Evolutionary conservation across 2,797 vertebrate species (phyloP), one percentile per base, ranked within the genome.

Genomic region (Rhinella marina): DNA sequence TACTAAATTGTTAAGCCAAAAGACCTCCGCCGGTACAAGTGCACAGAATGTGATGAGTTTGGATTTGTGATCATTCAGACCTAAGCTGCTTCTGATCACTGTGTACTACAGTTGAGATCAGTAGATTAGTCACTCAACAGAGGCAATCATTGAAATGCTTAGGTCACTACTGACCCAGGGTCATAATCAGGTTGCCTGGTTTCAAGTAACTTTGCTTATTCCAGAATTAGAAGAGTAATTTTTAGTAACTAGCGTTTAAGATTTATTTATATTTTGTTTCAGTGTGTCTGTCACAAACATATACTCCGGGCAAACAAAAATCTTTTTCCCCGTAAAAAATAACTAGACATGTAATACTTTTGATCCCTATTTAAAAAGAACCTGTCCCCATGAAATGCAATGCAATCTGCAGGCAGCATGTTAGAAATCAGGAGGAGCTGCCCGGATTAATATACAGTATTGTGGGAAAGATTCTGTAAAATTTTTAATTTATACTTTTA

Each of bases 121-220:
- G 41, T 79, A 86, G 84, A 86, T 86, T 83, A 89, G 84, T 86
- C 88, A 83, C 79, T 89, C 72, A 72, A 66, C 84, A 79, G 59
- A 52, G n/a, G 32, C 81, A 77, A 81, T 80, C 72, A 89, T 75
- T 68, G 84, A 85, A 81, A 66, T 2, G 70, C 73, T 89, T 86
- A 89, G 70, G 84, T 86, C 88, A 86, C 61, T 89, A 66, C 73
- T 89, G 73, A 86, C 85, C 80, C 52, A 70, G 84, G 84, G 88
- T 83, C 59, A 86, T 48, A 86, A 79, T 82, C 57, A 86, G 62
- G 83, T 85, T 88, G 62, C 54, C 41, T 72, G 80, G 88, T 89
- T 89, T 86, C 88, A 89, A 80, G 68, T 83, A 82, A 82, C 84
- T 86, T 82, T 86, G 61, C 80, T 76, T 86, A 89, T 86, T 89